A percentile compares a stretch with the other conserved stretches of the same genome.
Evolutionary conservation across 2,797 vertebrate genomes (phyloP).

Genomic region (Natrix natrix): DNA sequence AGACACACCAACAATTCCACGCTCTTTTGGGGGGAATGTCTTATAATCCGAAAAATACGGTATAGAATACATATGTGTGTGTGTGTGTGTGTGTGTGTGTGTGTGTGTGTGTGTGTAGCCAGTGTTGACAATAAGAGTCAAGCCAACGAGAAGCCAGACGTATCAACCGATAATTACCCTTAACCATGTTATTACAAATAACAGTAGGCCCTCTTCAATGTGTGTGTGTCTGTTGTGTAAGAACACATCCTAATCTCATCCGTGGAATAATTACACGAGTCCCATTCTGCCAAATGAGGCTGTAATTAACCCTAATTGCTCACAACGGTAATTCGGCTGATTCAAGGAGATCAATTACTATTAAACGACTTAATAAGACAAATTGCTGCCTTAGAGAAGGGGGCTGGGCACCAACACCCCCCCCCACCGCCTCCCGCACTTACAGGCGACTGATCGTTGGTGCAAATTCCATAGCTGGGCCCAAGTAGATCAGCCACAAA

Average conservation of each 20-base stretch:
- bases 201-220: conserved; percentile 63
- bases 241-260: conserved; percentile 74
- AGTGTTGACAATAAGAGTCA: conserved; percentile 48
- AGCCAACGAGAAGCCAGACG: conserved; percentile 58
- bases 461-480: not conserved
- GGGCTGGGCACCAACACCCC: conserved; percentile 16
- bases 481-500: fast-evolving
- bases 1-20: too few relatives aligned
- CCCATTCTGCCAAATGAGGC: conserved; percentile 86
- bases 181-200: conserved; percentile 83
- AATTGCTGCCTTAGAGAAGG: conserved; percentile 74
- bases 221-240: conserved; percentile 58
- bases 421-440: not conserved
- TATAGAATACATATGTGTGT: too few relatives aligned
- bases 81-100: too few relatives aligned
- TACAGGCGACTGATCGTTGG: fast-evolving
- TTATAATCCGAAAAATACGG: too few relatives aligned
- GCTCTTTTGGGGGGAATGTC: too few relatives aligned
- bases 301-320: conserved; percentile 95
- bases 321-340: conserved; percentile 84
- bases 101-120: too few relatives aligned
- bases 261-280: conserved; percentile 83
- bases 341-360: conserved; percentile 88
- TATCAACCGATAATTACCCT: conserved; percentile 82
- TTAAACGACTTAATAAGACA: conserved; percentile 88